Evolutionary conservation across 2,888 invertebrate species (phyloP).

Genomic region (Latheticus oryzae): DNA sequence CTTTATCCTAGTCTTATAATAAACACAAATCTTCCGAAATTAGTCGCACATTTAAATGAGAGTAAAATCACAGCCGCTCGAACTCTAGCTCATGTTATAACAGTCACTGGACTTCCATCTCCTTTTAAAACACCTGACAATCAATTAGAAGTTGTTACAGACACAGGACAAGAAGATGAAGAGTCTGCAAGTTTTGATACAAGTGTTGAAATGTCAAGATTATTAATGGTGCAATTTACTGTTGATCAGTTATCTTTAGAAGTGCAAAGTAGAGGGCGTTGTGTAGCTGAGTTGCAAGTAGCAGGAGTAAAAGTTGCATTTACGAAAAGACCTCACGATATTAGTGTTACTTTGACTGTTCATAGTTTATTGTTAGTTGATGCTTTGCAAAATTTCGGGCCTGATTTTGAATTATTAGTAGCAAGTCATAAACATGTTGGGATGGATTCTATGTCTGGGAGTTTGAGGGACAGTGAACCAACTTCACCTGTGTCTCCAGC

Average conservation of each 20-base stretch:
- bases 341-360: conserved; percentile 85
- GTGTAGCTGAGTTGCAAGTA: conserved; percentile 93
- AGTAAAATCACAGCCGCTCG: conserved; percentile 81
- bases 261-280: conserved; percentile 86
- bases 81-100: conserved; percentile 67
- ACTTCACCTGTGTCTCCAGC: conserved; percentile 88
- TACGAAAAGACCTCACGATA: conserved; percentile 79
- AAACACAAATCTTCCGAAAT: conserved; percentile 86
- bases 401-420: conserved; percentile 93
- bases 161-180: conserved; percentile 56
- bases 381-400: conserved; percentile 94
- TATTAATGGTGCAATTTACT: conserved; percentile 86
- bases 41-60: conserved; percentile 92
- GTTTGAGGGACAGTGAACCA: conserved; percentile 91
- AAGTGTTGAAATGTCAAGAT: conserved; percentile 70
- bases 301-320: conserved; percentile 85
- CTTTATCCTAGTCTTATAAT: conserved; percentile 87
- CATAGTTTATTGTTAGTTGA: conserved; percentile 94
- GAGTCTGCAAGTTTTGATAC: conserved; percentile 67
- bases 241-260: conserved; percentile 89
- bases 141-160: conserved; percentile 48
- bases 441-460: conserved; percentile 96
- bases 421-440: conserved; percentile 96
- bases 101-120: conserved; percentile 64
- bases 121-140: conserved; percentile 63